Percentiles rank a stretch among this genome's conserved stretches.
These are phyloP conservation scores for Petrocephalus sullivani DNA, from an alignment of 2,797 vertebrate species.

Conservation along the genomic window DNA sequence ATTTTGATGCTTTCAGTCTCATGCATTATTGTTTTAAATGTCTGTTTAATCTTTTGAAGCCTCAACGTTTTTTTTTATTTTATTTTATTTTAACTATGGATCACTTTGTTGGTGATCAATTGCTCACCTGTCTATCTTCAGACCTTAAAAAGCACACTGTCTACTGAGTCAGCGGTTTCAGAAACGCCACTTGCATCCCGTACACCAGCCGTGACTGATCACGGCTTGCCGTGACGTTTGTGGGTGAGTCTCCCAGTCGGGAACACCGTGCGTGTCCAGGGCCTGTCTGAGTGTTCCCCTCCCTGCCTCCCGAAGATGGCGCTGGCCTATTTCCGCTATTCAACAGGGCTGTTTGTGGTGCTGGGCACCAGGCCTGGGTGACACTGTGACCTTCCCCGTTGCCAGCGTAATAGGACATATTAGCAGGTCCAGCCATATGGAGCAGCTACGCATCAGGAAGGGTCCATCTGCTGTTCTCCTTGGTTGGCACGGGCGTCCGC, in stretches of 20 bases:
- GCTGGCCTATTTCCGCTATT: not conserved
- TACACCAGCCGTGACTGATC: not conserved
- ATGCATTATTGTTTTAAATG: not conserved
- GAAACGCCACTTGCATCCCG: not conserved
- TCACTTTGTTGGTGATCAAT: not conserved
- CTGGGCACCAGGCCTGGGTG: slow-evolving; percentile 15
- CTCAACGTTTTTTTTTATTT: not conserved
- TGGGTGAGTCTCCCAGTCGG: not conserved
- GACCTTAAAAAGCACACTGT: not conserved
- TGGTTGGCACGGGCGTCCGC: slow-evolving; percentile 42
- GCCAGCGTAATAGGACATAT: slow-evolving; percentile 46
- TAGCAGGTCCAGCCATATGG: slow-evolving; percentile 50
- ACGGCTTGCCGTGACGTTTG: not conserved
- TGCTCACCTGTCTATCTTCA: not conserved
- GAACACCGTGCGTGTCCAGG: not conserved
- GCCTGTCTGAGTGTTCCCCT: not conserved
- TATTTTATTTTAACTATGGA: not conserved
- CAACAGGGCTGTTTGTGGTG: slow-evolving; percentile 13
- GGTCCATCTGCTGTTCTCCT: slow-evolving; percentile 48
- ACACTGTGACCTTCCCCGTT: slow-evolving; percentile 29
- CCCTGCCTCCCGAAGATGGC: not conserved
- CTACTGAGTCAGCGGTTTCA: not conserved
- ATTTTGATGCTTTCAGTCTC: not conserved
- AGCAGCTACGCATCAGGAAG: slow-evolving; percentile 43
- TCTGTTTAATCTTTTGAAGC: not conserved